Percentiles rank a stretch among this genome's conserved stretches.
Conservation (phyloP, 2,797 vertebrate species). For the Tadarida brasiliensis region DNA sequence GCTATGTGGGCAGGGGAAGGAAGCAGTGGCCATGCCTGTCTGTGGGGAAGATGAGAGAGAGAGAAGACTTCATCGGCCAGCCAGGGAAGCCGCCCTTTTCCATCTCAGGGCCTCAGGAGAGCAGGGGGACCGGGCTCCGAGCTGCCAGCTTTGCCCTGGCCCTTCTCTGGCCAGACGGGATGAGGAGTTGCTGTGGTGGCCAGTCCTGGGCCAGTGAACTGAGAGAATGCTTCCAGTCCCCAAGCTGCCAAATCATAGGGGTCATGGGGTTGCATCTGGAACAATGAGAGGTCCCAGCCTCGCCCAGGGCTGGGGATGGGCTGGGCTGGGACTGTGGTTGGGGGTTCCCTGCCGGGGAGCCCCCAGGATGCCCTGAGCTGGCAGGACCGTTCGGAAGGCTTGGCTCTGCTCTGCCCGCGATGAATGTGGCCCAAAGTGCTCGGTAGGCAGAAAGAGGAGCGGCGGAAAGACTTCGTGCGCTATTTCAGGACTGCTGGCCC, state of each 20-base stretch:
- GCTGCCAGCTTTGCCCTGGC: no score
- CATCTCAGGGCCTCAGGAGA: not conserved
- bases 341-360: rapidly evolving
- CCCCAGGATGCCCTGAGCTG: not conserved
- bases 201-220: rapidly evolving
- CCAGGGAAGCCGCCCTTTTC: not conserved
- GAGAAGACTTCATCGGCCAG: rapidly evolving
- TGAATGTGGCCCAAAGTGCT: slow-evolving; percentile 74
- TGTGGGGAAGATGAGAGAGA: no score
- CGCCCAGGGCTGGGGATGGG: not conserved
- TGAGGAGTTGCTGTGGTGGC: rapidly evolving
- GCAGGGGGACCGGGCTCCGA: not conserved
- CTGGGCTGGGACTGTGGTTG: not conserved
- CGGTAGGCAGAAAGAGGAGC: slow-evolving; percentile 69
- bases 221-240: no score
- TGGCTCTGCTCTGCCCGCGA: slow-evolving; percentile 36
- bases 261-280: not conserved
- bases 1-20: rapidly evolving
- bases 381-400: not conserved
- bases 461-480: not conserved
- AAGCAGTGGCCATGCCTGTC: rapidly evolving
- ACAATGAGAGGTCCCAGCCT: not conserved
- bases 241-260: rapidly evolving
- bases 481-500: slow-evolving; percentile 58
- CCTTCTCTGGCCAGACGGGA: not conserved